These are phyloP conservation scores for Cotesia glomerata DNA, from an alignment of 1,140 invertebrate species.

Conservation along the genomic window DNA sequence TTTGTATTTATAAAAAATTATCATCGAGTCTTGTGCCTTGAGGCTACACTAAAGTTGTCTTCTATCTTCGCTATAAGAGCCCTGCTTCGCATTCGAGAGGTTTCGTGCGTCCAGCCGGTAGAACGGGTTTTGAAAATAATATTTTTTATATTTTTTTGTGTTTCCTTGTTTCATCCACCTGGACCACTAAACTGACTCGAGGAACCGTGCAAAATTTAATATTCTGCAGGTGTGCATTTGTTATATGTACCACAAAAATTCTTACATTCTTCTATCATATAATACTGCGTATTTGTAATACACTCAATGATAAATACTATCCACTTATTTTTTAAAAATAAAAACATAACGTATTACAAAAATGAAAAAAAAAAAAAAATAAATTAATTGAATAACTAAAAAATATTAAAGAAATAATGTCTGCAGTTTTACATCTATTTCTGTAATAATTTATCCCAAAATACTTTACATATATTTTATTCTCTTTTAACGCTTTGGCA, in stretches of 20 bases:
- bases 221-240: conserved; percentile 23
- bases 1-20: background rate
- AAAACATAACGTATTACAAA: too few species aligned
- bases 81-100: conserved; percentile 3
- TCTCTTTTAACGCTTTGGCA: conserved; percentile 6
- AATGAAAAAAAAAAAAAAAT: too few species aligned
- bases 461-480: background rate
- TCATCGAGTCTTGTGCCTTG: background rate
- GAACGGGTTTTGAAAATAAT: conserved; percentile 26
- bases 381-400: too few species aligned
- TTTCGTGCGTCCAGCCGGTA: conserved; percentile 23
- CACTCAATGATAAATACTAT: too few species aligned
- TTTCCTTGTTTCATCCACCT: conserved; percentile 4
- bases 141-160: conserved; percentile 16
- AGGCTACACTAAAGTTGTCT: background rate
- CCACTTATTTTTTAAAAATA: too few species aligned
- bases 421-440: background rate
- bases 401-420: background rate
- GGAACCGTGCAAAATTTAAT: conserved; percentile 17
- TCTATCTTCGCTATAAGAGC: background rate
- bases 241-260: conserved; percentile 11
- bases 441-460: background rate
- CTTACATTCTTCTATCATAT: background rate
- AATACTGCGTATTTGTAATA: background rate
- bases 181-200: conserved; percentile 25